Evolutionary conservation across 1,140 invertebrate species (phyloP), one percentile per base, ranked within the genome.

Genomic region (Caenorhabditis briggsae): DNA sequence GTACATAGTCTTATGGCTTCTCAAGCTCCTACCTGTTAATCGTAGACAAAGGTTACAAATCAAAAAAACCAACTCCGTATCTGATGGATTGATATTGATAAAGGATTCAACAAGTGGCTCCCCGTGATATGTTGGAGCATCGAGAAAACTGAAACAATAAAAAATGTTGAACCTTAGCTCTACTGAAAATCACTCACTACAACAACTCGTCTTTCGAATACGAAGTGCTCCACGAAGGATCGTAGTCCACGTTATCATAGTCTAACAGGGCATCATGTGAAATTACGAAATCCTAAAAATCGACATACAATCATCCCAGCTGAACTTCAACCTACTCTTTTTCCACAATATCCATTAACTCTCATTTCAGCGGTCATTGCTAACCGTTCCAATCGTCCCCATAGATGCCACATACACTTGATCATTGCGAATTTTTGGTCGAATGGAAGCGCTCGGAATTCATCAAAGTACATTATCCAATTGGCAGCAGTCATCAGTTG

Each of bases 211-310:
- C 64, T n/a, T 43, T 23, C 16, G 64, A 25, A 46, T 70, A 70
- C 1, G 1, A 16, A 16, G 64, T 70, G 20, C 64, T 70, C 64
- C 64, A 70, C n/a, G 43, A 6, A 8, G 41, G 11, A 43, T 70
- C 41, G 18, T 14, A 43, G 18, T 8, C 14, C 2, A 46, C 18
- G 1, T 1, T n/a, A 18, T 70, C 64, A 70, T 70, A 70, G 20
- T 70, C 64, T n/a, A 70, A 1, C 18, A 70, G 0, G 5, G 33
- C 14, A 46, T 70, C 64, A 18, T 70, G 41, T 6, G 64, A 70
- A n/a, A 70, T 41, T 11, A 70, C 64, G 41, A 70, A 70, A n/a
- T 70, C 33, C 64, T 70, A 41, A n/a, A 70, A 70, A 18, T 64
- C 2, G 33, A 33, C 1, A 33, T 25, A 41, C 33, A 2, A 41